These are phyloP conservation scores for Aleiodes sp. DNA, from an alignment of 1,140 invertebrate species.

Conservation along the genomic window DNA sequence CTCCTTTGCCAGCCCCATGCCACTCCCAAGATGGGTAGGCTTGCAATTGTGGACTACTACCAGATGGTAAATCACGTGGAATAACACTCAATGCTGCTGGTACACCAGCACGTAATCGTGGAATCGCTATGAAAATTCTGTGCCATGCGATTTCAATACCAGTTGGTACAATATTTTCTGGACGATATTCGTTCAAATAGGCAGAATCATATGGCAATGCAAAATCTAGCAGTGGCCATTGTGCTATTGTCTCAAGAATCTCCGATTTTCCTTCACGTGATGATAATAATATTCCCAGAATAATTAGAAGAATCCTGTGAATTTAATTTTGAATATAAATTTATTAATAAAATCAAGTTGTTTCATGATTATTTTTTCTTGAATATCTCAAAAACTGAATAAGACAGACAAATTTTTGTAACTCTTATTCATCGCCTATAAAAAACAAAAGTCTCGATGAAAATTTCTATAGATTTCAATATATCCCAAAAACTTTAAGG, in stretches of 20 bases:
- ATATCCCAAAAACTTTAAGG: too few relatives aligned
- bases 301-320: slow-evolving; percentile 21
- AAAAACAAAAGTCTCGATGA: too few relatives aligned
- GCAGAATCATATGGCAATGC: slow-evolving; percentile 72
- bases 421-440: too few relatives aligned
- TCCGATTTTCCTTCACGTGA: slow-evolving; percentile 31
- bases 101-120: slow-evolving; percentile 76
- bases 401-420: too few relatives aligned
- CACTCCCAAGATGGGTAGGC: slow-evolving; percentile 84
- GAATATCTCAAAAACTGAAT: too few relatives aligned
- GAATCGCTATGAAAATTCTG: slow-evolving; percentile 77
- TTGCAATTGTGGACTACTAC: slow-evolving; percentile 74
- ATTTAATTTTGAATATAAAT: not conserved
- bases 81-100: slow-evolving; percentile 77
- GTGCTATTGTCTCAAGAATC: slow-evolving; percentile 73
- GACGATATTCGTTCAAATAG: slow-evolving; percentile 70
- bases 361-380: too few relatives aligned
- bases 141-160: slow-evolving; percentile 77
- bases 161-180: slow-evolving; percentile 78
- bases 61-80: slow-evolving; percentile 69
- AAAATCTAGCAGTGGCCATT: slow-evolving; percentile 78
- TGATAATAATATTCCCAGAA: slow-evolving; percentile 11
- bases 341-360: not conserved
- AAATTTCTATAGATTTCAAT: too few relatives aligned
- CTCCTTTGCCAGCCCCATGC: slow-evolving; percentile 74